phyloP scores from a whole-genome alignment of 1,140 invertebrate species.

The Ceratina japonica region DNA sequence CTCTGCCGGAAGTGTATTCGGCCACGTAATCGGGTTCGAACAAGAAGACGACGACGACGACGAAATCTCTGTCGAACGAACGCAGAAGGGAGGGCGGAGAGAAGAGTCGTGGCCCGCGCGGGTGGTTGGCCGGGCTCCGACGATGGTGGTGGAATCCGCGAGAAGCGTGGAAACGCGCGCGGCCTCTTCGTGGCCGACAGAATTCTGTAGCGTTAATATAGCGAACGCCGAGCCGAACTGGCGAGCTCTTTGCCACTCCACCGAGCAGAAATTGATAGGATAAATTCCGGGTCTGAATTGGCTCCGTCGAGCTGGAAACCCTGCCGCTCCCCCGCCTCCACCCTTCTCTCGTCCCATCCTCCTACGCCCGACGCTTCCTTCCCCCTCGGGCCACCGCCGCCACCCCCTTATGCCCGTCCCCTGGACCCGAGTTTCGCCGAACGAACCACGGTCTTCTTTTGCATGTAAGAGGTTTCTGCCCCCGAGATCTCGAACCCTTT shows the following conservation, averaged over 20 bases:
- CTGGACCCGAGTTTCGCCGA: neutral
- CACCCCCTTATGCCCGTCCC: too few relatives aligned
- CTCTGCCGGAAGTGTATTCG: slow-evolving; percentile 44
- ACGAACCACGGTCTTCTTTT: neutral
- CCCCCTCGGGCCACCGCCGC: slow-evolving; percentile 33
- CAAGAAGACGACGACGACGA: slow-evolving; percentile 51
- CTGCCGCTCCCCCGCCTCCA: slow-evolving; percentile 54
- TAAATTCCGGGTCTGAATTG: slow-evolving; percentile 84
- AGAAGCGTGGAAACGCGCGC: slow-evolving; percentile 47
- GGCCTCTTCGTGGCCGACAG: slow-evolving; percentile 50
- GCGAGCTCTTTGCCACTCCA: slow-evolving; percentile 82
- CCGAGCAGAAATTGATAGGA: slow-evolving; percentile 84
- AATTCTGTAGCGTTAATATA: slow-evolving; percentile 78
- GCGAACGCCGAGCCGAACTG: slow-evolving; percentile 73
- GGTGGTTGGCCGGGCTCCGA: neutral
- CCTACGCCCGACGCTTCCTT: slow-evolving; percentile 52
- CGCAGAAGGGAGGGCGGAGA: neutral
- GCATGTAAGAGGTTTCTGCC: neutral
- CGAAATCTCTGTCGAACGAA: slow-evolving; percentile 21
- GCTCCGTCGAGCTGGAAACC: slow-evolving; percentile 82
- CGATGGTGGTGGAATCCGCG: slow-evolving; percentile 10
- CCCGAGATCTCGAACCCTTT: too few relatives aligned
- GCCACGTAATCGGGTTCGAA: slow-evolving; percentile 39
- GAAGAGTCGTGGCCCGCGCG: neutral
- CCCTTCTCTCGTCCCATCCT: slow-evolving; percentile 43